Percentiles rank a stretch among this genome's conserved stretches.
Conservation (phyloP, 1,140 invertebrate species). For the Ceratosolen fusciceps region DNA sequence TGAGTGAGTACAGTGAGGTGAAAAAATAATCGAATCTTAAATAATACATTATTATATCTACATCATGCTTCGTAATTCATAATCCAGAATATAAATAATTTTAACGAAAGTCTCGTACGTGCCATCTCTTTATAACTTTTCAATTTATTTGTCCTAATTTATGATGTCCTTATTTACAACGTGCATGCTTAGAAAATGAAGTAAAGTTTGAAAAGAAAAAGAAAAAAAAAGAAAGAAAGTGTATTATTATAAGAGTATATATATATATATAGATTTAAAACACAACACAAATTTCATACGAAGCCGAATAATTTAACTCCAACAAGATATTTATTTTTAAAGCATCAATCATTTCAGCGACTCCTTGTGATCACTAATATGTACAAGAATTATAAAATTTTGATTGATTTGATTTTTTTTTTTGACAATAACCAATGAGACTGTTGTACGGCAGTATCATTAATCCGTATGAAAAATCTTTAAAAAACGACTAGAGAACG, state of each 20-base stretch:
- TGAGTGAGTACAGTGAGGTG: neutral
- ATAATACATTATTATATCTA: constrained; percentile 14
- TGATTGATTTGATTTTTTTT: neutral
- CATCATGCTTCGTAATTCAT: neutral
- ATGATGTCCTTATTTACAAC: neutral
- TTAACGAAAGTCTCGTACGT: neutral
- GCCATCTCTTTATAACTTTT: constrained; percentile 29
- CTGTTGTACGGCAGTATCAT: no score
- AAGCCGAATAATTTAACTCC: no score
- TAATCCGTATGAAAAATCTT: no score
- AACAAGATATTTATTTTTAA: no score
- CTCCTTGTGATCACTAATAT: no score
- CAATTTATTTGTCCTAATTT: constrained; percentile 42
- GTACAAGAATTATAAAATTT: no score
- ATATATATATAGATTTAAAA: no score
- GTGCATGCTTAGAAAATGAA: neutral
- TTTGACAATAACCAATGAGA: neutral
- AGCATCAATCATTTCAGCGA: no score
- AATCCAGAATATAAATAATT: constrained; percentile 26
- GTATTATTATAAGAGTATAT: no score
- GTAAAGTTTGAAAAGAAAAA: neutral
- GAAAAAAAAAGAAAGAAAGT: no score
- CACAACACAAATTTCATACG: no score
- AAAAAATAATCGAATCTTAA: constrained; percentile 1
- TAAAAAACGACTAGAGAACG: no score